Evolutionary conservation across 2,113 vertebrate species (phyloP).

Genomic region (Percopsis transmontana): DNA sequence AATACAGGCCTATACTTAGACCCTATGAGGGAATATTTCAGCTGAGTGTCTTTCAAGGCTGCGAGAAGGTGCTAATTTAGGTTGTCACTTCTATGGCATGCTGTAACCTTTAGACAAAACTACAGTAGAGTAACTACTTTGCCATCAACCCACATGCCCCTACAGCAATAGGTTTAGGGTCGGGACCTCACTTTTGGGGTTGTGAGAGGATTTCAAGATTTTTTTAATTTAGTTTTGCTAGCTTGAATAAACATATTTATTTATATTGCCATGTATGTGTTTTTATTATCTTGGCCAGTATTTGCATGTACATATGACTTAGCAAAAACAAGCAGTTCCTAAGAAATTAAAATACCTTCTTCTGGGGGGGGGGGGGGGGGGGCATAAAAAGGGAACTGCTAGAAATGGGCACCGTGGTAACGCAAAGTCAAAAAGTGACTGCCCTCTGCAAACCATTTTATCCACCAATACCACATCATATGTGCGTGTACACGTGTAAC

Average conservation of each 20-base stretch:
- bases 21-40: conserved; percentile 5
- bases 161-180: conserved; percentile 15
- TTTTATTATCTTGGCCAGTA: no score
- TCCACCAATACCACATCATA: not conserved
- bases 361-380: no score
- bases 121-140: not conserved
- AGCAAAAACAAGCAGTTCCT: no score
- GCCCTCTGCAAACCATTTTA: not conserved
- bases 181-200: no score
- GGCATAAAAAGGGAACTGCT: no score
- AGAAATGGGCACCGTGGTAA: conserved; percentile 25
- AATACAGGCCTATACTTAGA: not conserved
- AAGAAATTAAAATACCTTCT: no score
- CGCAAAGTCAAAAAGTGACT: conserved; percentile 34
- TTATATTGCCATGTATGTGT: no score
- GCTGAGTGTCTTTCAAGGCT: conserved; percentile 39
- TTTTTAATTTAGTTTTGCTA: no score
- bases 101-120: conserved; percentile 46
- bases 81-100: conserved; percentile 47
- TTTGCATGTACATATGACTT: no score
- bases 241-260: no score
- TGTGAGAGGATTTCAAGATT: no score
- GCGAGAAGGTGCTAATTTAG: conserved; percentile 51
- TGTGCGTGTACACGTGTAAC: not conserved
- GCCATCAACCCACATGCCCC: conserved; percentile 14